Base-by-base conservation (phyloP, 2,113 vertebrate genomes). In the Syngnathoides biaculeatus region DNA sequence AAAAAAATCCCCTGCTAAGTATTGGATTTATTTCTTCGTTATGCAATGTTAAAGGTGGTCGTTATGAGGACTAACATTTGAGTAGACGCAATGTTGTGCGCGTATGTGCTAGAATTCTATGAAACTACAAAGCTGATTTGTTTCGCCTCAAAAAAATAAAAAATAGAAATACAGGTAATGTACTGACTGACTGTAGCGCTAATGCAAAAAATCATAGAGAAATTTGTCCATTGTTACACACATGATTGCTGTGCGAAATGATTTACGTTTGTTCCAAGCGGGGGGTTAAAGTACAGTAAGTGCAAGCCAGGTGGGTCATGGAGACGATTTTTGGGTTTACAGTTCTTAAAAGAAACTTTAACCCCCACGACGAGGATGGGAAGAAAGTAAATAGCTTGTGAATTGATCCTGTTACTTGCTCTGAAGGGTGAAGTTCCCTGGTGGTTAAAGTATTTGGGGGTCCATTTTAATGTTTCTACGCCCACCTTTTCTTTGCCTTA, bases 361-460 rank as follows among this genome's bases (percentile, higher is more conserved):
- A 70, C 56, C 70, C 20, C 3, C 27, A 68, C 47, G 56, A 74
- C 53, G 14, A 19, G 7, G 6, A 45, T 42, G 27, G 7, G 62
- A 61, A 64, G 68, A 64, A 62, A 69, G 68, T 69, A 74, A 79
- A 65, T 76, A 68, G 63, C 58, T 38, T 55, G 8, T 39, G 77
- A 71, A 71, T 35, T 74, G 75, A 79, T 35, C 30, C 67, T 78
- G 45, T 17, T 68, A 58, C 67, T 75, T 71, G 43, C 56, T 9
- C 1, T 55, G 30, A 47, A 55, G 30, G 22, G 52, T n/a, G 9
- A 30, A 2, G 20, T 40, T 40, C 20, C 13, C 9, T 40, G 10
- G 20, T 10, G 20, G 7, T 61, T 61, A 22, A 13, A 20, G 35
- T 24, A 10, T n/a, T 30, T 3, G 30, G 30, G 17, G 17, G 30